Evolutionary conservation across 1,140 invertebrate genomes (phyloP).

Genomic region (Caerostris darwini): DNA sequence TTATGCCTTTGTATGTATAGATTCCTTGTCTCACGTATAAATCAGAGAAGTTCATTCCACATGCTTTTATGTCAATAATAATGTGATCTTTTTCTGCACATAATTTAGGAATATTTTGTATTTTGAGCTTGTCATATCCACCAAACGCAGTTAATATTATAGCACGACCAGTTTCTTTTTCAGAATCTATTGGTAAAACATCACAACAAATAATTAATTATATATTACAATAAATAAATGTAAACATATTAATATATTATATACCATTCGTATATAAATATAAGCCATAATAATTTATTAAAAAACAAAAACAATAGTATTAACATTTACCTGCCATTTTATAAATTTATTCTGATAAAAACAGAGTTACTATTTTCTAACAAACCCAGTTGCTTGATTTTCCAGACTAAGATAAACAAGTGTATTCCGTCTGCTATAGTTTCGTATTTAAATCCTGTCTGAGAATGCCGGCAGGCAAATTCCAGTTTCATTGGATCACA

Average conservation of each 20-base stretch:
- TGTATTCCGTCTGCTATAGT: not conserved
- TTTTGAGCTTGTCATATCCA: constrained; percentile 79
- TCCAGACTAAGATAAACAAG: not conserved
- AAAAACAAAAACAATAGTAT: not conserved
- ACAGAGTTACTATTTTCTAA: not conserved
- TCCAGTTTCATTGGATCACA: not conserved
- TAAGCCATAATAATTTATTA: too few relatives aligned
- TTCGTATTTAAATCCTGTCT: not conserved
- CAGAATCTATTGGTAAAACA: constrained; percentile 80
- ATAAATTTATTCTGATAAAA: not conserved
- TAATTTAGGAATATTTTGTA: constrained; percentile 18
- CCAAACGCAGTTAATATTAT: constrained; percentile 79
- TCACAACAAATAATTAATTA: not conserved
- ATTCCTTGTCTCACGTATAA: constrained; percentile 83
- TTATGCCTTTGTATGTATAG: constrained; percentile 79
- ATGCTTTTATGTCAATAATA: constrained; percentile 83
- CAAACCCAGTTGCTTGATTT: not conserved
- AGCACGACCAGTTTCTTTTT: constrained; percentile 78
- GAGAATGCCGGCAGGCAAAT: not conserved
- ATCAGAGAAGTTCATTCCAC: constrained; percentile 84
- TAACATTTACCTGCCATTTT: not conserved
- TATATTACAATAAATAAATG: too few relatives aligned
- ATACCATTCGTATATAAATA: too few relatives aligned
- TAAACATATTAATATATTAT: too few relatives aligned
- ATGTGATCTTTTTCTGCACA: constrained; percentile 81